phyloP scores from a whole-genome alignment of 2,113 vertebrate species.

The Lamprotornis superbus region DNA sequence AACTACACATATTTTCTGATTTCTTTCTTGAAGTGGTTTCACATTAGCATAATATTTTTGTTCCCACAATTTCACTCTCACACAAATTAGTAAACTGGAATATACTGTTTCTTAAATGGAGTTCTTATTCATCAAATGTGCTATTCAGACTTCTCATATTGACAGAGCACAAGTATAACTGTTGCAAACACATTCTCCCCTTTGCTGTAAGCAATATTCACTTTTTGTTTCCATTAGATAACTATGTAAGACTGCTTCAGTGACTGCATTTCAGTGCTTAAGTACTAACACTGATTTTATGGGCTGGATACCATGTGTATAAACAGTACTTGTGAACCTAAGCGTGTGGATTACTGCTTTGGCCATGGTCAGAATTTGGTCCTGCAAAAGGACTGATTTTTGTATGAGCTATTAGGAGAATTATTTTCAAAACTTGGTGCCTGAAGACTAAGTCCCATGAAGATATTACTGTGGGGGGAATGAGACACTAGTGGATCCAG shows the following conservation, averaged over 20 bases:
- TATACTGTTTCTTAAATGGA: background rate
- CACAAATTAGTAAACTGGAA: conserved; percentile 22
- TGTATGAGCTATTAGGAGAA: background rate
- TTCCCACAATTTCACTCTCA: conserved; percentile 58
- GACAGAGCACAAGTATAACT: background rate
- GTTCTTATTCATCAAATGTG: conserved; percentile 8
- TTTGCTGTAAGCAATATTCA: background rate
- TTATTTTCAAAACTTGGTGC: background rate
- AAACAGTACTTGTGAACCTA: background rate
- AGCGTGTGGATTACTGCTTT: background rate
- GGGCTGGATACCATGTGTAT: background rate
- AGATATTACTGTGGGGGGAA: background rate
- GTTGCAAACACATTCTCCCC: background rate
- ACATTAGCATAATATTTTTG: conserved; percentile 60
- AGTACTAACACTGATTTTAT: background rate
- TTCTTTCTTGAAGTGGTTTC: conserved; percentile 63
- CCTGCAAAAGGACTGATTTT: background rate
- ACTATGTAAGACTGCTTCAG: background rate
- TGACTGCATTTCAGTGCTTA: background rate
- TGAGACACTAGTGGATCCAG: background rate
- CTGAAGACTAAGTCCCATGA: background rate
- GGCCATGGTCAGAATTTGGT: background rate
- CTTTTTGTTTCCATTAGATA: background rate
- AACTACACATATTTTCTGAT: conserved; percentile 35
- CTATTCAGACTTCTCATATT: background rate